These are phyloP conservation scores for Xerus rutilus DNA, from an alignment of 2,797 vertebrate species.

Conservation along the genomic window DNA sequence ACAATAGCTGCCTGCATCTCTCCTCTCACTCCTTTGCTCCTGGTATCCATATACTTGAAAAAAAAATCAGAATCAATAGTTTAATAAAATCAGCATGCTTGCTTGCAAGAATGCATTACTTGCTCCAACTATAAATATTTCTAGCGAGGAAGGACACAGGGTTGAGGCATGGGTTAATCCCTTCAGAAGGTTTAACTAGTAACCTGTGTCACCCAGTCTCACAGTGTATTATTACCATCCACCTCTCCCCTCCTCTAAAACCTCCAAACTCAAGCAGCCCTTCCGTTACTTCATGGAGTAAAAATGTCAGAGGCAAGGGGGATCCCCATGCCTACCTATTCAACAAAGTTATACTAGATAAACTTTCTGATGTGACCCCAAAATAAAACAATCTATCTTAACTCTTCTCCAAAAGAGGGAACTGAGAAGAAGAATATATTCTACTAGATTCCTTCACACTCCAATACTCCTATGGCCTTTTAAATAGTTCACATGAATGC, in stretches of 20 bases:
- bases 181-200: neutral
- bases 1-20: neutral
- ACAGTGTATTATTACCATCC: neutral
- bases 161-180: neutral
- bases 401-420: neutral
- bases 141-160: neutral
- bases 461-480: neutral
- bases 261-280: neutral
- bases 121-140: neutral
- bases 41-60: neutral
- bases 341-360: neutral
- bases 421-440: neutral
- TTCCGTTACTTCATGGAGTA: neutral
- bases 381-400: neutral
- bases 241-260: neutral
- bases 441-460: neutral
- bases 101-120: neutral
- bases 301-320: neutral
- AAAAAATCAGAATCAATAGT: slow-evolving; percentile 16
- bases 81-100: neutral
- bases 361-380: neutral
- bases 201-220: too few relatives aligned
- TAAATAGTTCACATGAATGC: neutral
- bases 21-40: neutral
- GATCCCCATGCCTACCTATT: neutral